A percentile compares a stretch with the other conserved stretches of the same genome.
phyloP scores from a whole-genome alignment of 2,797 vertebrate genomes.

The Micropoecilia bifurca region DNA sequence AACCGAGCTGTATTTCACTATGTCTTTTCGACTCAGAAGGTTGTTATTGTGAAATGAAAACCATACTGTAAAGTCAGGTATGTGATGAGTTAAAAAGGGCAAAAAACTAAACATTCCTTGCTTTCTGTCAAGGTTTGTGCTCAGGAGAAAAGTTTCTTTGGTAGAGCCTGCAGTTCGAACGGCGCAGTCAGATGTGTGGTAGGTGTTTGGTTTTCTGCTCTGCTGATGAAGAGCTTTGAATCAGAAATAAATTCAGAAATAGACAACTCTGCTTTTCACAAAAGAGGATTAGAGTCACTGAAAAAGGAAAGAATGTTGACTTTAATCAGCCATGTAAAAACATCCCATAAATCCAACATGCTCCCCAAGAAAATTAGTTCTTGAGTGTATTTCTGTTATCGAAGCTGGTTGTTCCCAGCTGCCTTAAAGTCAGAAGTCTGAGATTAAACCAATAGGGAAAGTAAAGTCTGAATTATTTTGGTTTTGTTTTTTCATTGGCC shows the following conservation, averaged over 20 bases:
- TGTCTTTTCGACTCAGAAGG: conserved; percentile 45
- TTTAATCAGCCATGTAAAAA: neutral
- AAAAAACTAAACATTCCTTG: conserved; percentile 30
- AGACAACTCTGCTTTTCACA: neutral
- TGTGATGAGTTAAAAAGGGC: conserved; percentile 33
- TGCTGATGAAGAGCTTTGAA: conserved; percentile 2
- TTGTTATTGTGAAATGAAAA: conserved; percentile 62
- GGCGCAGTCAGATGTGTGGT: neutral
- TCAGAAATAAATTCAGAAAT: neutral
- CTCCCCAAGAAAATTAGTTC: neutral
- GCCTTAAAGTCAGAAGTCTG: neutral
- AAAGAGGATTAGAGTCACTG: neutral
- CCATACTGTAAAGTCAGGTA: conserved; percentile 26
- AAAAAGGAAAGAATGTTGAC: neutral
- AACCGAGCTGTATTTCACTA: conserved; percentile 44
- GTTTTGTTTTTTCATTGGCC: neutral
- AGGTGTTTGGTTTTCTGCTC: conserved; percentile 17
- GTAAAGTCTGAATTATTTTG: neutral
- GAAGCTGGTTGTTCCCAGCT: neutral
- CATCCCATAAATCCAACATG: neutral
- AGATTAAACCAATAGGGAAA: neutral
- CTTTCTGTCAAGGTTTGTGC: conserved; percentile 4
- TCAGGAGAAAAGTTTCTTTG: conserved; percentile 5
- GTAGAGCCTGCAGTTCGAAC: conserved; percentile 19
- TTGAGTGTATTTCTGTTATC: neutral